Base-by-base conservation (phyloP, 2,113 vertebrate genomes). In the Anolis carolinensis region DNA sequence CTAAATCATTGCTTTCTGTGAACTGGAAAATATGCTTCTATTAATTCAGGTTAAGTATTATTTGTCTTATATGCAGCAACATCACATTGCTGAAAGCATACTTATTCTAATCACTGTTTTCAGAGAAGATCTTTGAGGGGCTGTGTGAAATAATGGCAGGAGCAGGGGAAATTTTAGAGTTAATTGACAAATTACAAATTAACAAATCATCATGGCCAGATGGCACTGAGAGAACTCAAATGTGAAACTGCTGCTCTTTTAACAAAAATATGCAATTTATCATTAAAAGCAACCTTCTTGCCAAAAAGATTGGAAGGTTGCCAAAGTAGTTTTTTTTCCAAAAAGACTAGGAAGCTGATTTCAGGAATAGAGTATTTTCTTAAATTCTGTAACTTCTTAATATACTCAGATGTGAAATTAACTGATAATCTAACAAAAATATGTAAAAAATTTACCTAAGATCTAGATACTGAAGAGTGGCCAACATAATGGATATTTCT, bases 121-220 rank as follows among this genome's bases (percentile, higher is more conserved):
- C 48, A 32, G 18, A 65, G 39, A 44, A 14, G 16, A 39, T 68
- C 79, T 81, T 21, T 81, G 25, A 68, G 30, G 63, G 30, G 79
- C 63, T 81, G 62, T 68, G 27, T 81, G 13, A 81, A 67, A 68
- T 62, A 81, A 36, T 63, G 1, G 32, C n/a, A 39, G 67, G 36
- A 81, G 63, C 23, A 55, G 59, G 36, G 27, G 30, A 63, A 52
- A 39, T 48, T 44, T 44, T 81, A 81, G 63, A 68, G 36, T 67
- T 65, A 81, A 68, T 81, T 67, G 62, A 20, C 79, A 67, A 44
- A 68, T 48, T 68, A 81, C 65, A 81, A 68, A 48, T 68, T 81
- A 81, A 48, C 25, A 68, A 81, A 25, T 48, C 39, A 68, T 48
- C 63, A 13, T 81, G 39, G 63, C 63, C 63, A 48, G 79, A 30